Percentiles rank a stretch among this genome's conserved stretches.
These are phyloP conservation scores for Phymatocera aterrima DNA, from an alignment of 2,888 invertebrate genomes.

Conservation along the genomic window DNA sequence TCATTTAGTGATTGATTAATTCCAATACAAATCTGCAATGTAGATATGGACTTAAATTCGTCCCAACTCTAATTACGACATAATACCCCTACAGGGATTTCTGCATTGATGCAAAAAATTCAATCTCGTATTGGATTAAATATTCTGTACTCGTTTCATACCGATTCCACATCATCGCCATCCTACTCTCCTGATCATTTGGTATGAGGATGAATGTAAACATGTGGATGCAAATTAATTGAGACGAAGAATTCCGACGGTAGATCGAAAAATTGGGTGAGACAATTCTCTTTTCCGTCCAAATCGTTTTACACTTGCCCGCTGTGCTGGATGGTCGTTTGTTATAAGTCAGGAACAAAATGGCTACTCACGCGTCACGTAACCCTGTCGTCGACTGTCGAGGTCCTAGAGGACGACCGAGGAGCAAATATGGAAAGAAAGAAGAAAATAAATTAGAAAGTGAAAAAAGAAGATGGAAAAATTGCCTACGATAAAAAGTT, in stretches of 20 bases:
- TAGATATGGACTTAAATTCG: not conserved
- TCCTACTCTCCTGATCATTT: not conserved
- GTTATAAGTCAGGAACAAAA: constrained; percentile 32
- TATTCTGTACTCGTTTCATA: not conserved
- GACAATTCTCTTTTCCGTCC: not conserved
- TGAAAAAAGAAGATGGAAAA: not conserved
- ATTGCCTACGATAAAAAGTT: constrained; percentile 13
- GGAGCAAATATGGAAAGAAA: not conserved
- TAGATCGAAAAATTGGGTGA: no score
- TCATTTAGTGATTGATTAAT: constrained; percentile 37
- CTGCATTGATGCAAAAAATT: not conserved
- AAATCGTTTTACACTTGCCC: not conserved
- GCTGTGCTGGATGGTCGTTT: constrained; percentile 19
- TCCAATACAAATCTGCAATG: constrained; percentile 7
- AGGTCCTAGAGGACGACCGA: not conserved
- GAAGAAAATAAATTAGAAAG: not conserved
- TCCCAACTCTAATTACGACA: constrained; percentile 24
- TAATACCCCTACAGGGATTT: not conserved
- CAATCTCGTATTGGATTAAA: not conserved
- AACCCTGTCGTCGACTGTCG: constrained; percentile 32
- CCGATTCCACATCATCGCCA: not conserved
- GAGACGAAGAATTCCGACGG: no score
- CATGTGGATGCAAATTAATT: no score
- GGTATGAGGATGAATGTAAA: no score
- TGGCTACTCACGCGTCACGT: constrained; percentile 19